Evolutionary conservation across 2,888 invertebrate species (phyloP), one percentile per base, ranked within the genome.

Genomic region (Apoderus coryli): DNA sequence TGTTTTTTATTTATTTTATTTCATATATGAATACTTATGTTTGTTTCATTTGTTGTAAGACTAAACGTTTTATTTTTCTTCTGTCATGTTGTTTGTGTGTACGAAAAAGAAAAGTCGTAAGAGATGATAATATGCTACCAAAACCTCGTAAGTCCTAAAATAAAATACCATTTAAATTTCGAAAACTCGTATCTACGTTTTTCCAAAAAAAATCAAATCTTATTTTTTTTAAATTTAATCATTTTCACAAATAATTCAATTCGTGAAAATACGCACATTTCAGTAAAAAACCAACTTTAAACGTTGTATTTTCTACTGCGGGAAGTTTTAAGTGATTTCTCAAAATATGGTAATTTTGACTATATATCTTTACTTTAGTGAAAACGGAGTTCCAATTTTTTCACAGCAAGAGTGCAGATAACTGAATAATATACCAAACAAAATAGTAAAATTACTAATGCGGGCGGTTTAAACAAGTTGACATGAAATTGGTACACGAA

Each of bases 41-140:
- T 15, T 27, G 10, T 27, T 27, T 27, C n/a, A 13, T 14, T 14
- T 27, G 16, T 16, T 27, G 16, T 27, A 27, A 27, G 11, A 27
- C 14, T 27, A 27, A 16, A 27, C 27, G 27, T 27, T 7, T 27
- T 19, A 19, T 19, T 19, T 27, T 16, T 27, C 27, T 27, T 4
- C 16, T 9, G 27, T 27, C 27, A 27, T 27, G 27, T 16, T 27
- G 27, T 27, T 27, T 27, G 14, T 27, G 27, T 16, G 14, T 27
- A 16, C 11, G 9, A 27, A 27, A 27, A 27, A 27, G n/a, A 19
- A 19, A 19, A 19, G 19, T 19, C 14, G 27, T 16, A 27, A 27
- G 16, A 27, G 27, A 16, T 19, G n/a, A 19, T 19, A 19, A 19
- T 27, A 27, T 27, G 27, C 14, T 27, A 27, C 4, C 27, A 27